Percentiles rank a stretch among this genome's conserved stretches.
Conservation (phyloP, 37 sponge, comb jelly and placozoan species). For the Halisarca cf. caerulea region DNA sequence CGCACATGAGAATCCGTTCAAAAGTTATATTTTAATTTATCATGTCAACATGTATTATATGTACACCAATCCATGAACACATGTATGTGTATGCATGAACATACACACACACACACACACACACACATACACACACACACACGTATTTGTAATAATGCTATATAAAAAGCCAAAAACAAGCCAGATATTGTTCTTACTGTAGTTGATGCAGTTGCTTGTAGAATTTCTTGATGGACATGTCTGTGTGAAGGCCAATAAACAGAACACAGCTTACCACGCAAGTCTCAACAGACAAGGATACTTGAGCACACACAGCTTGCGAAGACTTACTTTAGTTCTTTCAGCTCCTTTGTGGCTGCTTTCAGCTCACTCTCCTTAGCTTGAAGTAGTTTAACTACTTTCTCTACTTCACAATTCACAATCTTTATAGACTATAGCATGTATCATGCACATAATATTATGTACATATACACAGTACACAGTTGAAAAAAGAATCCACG, state of each 20-base stretch:
- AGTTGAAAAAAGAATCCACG: not conserved
- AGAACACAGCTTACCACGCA: too few relatives aligned
- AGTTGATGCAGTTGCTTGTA: not conserved
- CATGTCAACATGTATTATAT: too few relatives aligned
- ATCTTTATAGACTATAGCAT: not conserved
- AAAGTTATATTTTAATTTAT: too few relatives aligned
- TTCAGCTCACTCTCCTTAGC: slow-evolving; percentile 3
- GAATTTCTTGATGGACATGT: not conserved
- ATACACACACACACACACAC: too few relatives aligned
- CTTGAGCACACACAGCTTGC: too few relatives aligned
- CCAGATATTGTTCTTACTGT: not conserved
- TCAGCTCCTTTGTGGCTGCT: slow-evolving; percentile 5
- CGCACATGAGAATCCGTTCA: too few relatives aligned
- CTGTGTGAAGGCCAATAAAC: not conserved
- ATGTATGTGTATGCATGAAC: too few relatives aligned
- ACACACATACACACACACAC: too few relatives aligned
- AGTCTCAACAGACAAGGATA: too few relatives aligned
- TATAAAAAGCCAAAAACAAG: too few relatives aligned
- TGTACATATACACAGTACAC: not conserved
- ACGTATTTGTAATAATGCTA: too few relatives aligned
- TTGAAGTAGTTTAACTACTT: not conserved
- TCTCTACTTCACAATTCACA: not conserved
- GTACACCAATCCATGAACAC: too few relatives aligned
- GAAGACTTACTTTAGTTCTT: not conserved
- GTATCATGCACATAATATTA: not conserved